Percentiles rank a stretch among this genome's conserved stretches.
Evolutionary conservation across 2,113 vertebrate species (phyloP).

Genomic region (Strigops habroptila): DNA sequence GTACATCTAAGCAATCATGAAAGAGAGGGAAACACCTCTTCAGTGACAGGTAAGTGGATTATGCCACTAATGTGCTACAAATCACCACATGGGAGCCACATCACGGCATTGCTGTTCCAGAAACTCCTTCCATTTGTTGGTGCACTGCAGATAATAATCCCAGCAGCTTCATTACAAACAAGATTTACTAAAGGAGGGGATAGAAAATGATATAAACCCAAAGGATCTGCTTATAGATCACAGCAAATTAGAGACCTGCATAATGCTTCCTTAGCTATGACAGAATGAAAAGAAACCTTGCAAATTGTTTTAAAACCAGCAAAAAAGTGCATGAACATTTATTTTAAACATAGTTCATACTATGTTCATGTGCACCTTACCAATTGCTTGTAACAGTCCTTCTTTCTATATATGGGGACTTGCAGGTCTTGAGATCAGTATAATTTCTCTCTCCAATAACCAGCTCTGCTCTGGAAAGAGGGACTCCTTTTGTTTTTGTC

Average conservation of each 20-base stretch:
- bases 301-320: not conserved
- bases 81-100: not conserved
- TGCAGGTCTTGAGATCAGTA: not conserved
- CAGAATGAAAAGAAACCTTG: not conserved
- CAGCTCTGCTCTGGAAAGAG: constrained; percentile 15
- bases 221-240: not conserved
- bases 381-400: not conserved
- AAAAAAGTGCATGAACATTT: not conserved
- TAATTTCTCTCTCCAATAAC: not conserved
- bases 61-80: not conserved
- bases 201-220: not conserved
- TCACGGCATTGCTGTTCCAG: not conserved
- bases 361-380: not conserved
- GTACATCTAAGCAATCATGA: not conserved
- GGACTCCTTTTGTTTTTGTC: constrained; percentile 42
- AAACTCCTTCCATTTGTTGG: not conserved
- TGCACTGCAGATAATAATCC: not conserved
- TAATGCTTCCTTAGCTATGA: not conserved
- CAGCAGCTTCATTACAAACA: not conserved
- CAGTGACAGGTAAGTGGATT: not conserved
- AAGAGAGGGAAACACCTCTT: not conserved
- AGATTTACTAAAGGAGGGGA: not conserved
- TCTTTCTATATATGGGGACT: not conserved
- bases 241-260: not conserved
- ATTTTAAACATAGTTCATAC: not conserved